A percentile compares a stretch with the other conserved stretches of the same genome.
Evolutionary conservation across 2,888 invertebrate species (phyloP).

Genomic region (Lasioglossum figueresi): DNA sequence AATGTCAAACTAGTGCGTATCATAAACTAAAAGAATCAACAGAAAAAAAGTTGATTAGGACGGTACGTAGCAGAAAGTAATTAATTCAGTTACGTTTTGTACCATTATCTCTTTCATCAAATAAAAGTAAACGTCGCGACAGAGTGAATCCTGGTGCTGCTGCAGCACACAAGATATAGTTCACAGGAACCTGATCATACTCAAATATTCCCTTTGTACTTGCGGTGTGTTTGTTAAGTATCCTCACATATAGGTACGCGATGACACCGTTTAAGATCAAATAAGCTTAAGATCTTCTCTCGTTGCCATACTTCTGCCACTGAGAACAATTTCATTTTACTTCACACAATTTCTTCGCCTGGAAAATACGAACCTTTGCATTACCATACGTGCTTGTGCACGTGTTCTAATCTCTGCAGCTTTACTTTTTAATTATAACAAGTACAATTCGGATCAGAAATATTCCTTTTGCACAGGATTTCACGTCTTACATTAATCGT

Average conservation of each 20-base stretch:
- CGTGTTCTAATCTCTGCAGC: background rate
- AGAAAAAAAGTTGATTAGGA: background rate
- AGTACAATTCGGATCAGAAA: background rate
- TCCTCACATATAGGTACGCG: background rate
- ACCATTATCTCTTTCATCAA: slow-evolving; percentile 1
- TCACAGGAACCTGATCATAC: background rate
- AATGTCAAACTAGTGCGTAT: background rate
- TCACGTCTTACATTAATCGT: background rate
- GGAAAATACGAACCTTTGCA: background rate
- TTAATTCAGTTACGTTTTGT: background rate
- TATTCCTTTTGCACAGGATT: too few species aligned
- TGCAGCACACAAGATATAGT: background rate
- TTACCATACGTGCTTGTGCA: background rate
- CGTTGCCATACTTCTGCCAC: background rate
- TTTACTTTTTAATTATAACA: background rate
- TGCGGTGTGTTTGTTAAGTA: background rate
- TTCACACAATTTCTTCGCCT: background rate
- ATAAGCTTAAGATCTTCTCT: background rate
- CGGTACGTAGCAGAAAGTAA: background rate
- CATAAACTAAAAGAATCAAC: background rate
- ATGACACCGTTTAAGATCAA: background rate
- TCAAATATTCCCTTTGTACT: background rate
- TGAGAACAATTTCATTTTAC: background rate
- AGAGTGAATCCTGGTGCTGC: background rate
- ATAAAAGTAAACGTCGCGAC: background rate